Conservation (phyloP, 30 jellyfish, hydroid and myxozoan genomes). For the Aurelia sp. region DNA sequence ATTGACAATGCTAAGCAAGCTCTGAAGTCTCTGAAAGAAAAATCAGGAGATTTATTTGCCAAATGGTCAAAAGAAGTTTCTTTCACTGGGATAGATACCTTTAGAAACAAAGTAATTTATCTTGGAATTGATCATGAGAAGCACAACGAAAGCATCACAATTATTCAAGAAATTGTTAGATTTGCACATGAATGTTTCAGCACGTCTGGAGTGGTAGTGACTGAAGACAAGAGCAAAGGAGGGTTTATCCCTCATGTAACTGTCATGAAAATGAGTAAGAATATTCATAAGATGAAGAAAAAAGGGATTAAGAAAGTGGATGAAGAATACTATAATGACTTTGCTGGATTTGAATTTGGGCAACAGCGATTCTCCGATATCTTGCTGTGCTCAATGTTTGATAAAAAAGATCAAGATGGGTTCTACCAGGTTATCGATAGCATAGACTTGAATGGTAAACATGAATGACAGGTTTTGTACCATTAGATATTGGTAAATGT, state of each 20-base stretch:
- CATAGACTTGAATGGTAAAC: slow-evolving; percentile 5
- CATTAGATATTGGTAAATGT: no score
- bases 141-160: neutral
- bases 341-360: slow-evolving; percentile 37
- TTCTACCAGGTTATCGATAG: slow-evolving; percentile 64
- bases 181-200: no score
- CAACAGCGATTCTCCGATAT: slow-evolving; percentile 48
- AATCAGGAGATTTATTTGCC: neutral
- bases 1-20: slow-evolving; percentile 62
- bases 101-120: slow-evolving; percentile 54
- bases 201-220: neutral
- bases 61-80: slow-evolving; percentile 11
- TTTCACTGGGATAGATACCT: slow-evolving; percentile 42
- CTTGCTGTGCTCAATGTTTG: slow-evolving; percentile 69
- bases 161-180: slow-evolving; percentile 15
- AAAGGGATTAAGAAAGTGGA: slow-evolving; percentile 62
- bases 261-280: slow-evolving; percentile 70
- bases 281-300: slow-evolving; percentile 43
- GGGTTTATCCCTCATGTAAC: slow-evolving; percentile 75
- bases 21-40: slow-evolving; percentile 7
- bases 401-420: slow-evolving; percentile 58
- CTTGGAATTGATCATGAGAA: slow-evolving; percentile 31
- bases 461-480: no score
- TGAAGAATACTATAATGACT: slow-evolving; percentile 13
- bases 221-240: slow-evolving; percentile 12